Conservation (phyloP, 2,113 vertebrate species). For the Nesogale talazaci region DNA sequence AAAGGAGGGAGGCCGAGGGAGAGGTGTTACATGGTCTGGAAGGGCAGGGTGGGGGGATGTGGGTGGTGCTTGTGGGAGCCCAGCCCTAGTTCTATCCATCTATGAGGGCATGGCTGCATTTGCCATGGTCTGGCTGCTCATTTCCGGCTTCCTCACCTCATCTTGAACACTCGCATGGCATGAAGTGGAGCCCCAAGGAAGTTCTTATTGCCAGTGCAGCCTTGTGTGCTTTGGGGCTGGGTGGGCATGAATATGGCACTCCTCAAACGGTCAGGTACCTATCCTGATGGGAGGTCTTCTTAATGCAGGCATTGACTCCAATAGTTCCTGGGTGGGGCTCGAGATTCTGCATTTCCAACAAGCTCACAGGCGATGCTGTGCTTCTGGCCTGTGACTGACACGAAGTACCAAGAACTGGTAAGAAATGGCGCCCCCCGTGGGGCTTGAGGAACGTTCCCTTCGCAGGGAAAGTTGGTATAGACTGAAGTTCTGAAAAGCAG, state of each 20-base stretch:
- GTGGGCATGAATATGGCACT: not conserved
- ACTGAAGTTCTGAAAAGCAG: not conserved
- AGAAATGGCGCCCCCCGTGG: not conserved
- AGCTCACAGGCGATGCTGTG: not conserved
- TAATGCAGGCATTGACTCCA: not conserved
- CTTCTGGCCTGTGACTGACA: accelerated
- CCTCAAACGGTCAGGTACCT: not conserved
- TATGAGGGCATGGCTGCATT: not conserved
- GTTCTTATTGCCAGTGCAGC: not conserved
- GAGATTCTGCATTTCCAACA: not conserved
- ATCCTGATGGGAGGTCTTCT: not conserved
- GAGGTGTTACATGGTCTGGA: not conserved
- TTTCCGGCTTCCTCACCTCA: not conserved
- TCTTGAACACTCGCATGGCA: not conserved
- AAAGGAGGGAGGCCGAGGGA: not conserved
- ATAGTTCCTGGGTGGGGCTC: not conserved
- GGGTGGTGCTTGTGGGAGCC: not conserved
- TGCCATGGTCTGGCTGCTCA: too few species aligned
- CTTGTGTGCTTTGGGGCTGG: not conserved
- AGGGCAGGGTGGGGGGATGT: not conserved
- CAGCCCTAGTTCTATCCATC: not conserved
- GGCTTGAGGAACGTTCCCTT: too few species aligned
- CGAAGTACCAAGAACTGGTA: not conserved
- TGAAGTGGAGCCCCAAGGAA: not conserved
- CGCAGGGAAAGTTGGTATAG: not conserved